Evolutionary conservation across 2,113 vertebrate genomes (phyloP), one percentile per base, ranked within the genome.

Genomic region (Leucosticte australis): DNA sequence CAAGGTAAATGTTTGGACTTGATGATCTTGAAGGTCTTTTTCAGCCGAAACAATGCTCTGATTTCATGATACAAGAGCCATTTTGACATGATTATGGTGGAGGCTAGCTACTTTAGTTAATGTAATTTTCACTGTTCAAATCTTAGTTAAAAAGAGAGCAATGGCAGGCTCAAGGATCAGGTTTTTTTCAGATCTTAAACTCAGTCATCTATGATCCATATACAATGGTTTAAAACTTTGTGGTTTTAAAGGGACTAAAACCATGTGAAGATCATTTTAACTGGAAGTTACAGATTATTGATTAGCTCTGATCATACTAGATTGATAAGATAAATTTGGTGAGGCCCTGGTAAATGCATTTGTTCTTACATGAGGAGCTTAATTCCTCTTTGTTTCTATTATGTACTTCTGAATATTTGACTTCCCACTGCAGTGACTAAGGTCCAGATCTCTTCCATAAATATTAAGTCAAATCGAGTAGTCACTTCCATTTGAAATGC

Each of bases 121-220:
- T 33, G 9, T 30, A 44, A 31, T 65, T 73, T 31, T 87, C 13
- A 19, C 15, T 52, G 4, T 68, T 85, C 11, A 74, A 59, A 60
- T 79, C 10, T 23, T 42, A 13, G 13, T 94, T 87, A 33, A 50
- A 55, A 70, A 59, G 56, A 88, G 69, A 71, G 30, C 16, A 52
- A 8, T 85, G 7, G 23, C 24, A 17, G 46, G 20, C 7, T 22
- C 71, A 5, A 59, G 12, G 39, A 47, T 74, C 6, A 6, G 0
- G 3, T 47, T 81, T 87, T 87, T 87, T 33, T 42, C 42, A 46
- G 41, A 92, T 83, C 22, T 55, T 83, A 55, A 2, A 42, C 14
- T 50, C 3, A 1, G 10, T 74, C 0, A 2, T 44, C 33, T 41
- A 0, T 60, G 16, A 22, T 50, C 11, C 2, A 7, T 59, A 22